Conservation (phyloP, 23 tunicate genomes). For the Styela plicata region DNA sequence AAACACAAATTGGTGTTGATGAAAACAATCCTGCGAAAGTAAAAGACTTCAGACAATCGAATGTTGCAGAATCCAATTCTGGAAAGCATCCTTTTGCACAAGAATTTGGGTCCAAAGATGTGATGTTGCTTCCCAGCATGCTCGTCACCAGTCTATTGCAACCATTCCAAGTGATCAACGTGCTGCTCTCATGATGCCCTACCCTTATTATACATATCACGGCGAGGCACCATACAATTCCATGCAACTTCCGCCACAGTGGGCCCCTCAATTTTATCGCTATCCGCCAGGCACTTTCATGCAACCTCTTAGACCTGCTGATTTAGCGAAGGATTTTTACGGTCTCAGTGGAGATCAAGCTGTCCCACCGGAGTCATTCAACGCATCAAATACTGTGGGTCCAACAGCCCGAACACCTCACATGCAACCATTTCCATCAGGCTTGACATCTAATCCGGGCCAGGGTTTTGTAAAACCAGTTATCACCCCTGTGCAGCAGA, state of each 20-base stretch:
- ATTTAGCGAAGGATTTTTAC: constrained; percentile 8
- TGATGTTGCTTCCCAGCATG: not conserved
- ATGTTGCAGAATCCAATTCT: not conserved
- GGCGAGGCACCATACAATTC: constrained; percentile 23
- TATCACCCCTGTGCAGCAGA: not conserved
- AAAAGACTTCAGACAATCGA: not conserved
- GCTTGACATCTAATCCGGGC: not conserved
- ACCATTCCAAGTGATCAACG: constrained; percentile 17
- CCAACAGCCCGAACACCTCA: constrained; percentile 7
- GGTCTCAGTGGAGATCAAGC: constrained; percentile 3
- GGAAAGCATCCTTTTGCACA: too few relatives aligned
- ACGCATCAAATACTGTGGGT: not conserved
- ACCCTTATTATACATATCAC: constrained; percentile 24
- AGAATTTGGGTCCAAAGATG: not conserved
- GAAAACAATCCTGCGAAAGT: not conserved
- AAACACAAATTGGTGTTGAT: not conserved
- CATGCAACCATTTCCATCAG: not conserved
- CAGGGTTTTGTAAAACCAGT: not conserved
- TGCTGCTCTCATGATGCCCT: not conserved
- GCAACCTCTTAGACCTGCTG: constrained; percentile 18
- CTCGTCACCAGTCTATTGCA: constrained; percentile 11
- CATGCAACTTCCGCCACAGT: constrained; percentile 48
- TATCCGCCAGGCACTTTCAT: constrained; percentile 38
- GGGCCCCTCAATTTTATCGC: constrained; percentile 52
- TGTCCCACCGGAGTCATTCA: not conserved